phyloP scores from a whole-genome alignment of 2,888 invertebrate species.

The Microplitis manilae region DNA sequence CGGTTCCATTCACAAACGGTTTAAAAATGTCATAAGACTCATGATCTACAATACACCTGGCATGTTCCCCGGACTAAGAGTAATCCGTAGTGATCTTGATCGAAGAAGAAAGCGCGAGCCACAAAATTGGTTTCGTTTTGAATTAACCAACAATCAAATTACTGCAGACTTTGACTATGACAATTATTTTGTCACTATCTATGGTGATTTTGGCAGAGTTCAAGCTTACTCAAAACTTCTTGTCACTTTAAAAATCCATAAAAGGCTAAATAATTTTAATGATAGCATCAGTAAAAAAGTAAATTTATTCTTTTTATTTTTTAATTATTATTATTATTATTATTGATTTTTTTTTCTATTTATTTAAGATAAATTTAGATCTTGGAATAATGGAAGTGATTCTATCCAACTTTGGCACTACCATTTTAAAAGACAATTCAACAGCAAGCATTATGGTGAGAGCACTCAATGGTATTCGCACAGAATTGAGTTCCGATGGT shows the following conservation, averaged over 20 bases:
- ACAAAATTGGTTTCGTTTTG: slow-evolving; percentile 53
- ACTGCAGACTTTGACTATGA: slow-evolving; percentile 55
- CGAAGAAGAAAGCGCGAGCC: slow-evolving; percentile 53
- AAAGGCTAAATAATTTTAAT: slow-evolving; percentile 54
- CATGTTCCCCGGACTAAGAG: slow-evolving; percentile 53
- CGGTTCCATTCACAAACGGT: slow-evolving; percentile 54
- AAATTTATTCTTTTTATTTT: slow-evolving; percentile 29
- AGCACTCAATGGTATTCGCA: slow-evolving; percentile 53
- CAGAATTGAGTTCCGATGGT: slow-evolving; percentile 48
- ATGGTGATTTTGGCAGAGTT: slow-evolving; percentile 51
- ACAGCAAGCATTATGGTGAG: slow-evolving; percentile 46
- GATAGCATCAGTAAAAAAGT: slow-evolving; percentile 55
- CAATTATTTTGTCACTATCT: slow-evolving; percentile 53
- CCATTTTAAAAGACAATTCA: slow-evolving; percentile 51
- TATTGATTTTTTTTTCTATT: not conserved
- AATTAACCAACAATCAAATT: slow-evolving; percentile 47
- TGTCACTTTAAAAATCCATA: slow-evolving; percentile 55
- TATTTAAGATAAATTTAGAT: slow-evolving; percentile 51
- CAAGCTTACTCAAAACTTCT: slow-evolving; percentile 54
- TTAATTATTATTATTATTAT: not conserved
- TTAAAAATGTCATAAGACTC: slow-evolving; percentile 51
- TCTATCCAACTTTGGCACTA: slow-evolving; percentile 54
- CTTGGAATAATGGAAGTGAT: slow-evolving; percentile 53
- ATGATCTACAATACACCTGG: slow-evolving; percentile 55
- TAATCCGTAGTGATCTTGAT: slow-evolving; percentile 56